Base-by-base conservation (phyloP, 1,140 invertebrate genomes). In the Listronotus oregonensis region DNA sequence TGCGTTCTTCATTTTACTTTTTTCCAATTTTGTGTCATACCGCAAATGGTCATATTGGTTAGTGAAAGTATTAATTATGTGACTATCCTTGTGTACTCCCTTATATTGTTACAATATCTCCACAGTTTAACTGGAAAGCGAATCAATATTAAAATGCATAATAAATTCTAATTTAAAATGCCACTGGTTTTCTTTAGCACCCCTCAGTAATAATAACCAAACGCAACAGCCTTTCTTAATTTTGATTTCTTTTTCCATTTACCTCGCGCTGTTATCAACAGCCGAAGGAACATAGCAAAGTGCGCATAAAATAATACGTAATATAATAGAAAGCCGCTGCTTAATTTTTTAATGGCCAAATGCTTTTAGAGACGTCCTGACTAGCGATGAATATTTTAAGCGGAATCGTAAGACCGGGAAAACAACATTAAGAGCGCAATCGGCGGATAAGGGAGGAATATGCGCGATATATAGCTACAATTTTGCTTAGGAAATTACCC, bases 301-400 rank as follows among this genome's bases (percentile, higher is more conserved):
- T 73, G 73, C 72, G 75, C 77, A 78, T 77, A 77, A 78, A 78
- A 76, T 78, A 78, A 76, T 78, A 77, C 62, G 40, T 64, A 66
- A 77, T 78, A 73, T 73, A 74, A 76, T 75, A 73, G 69, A 73
- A 72, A 67, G 73, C 69, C 57, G 60, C 50, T 66, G 74, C 74
- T 76, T 78, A 78, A 78, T 78, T 78, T 78, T 78, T 78, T 78
- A 78, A 78, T 78, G 77, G 77, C 74, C 72, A 76, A 78, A 78
- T 78, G 77, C 77, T 78, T 78, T 78, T 78, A 78, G 76, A 75
- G 72, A 73, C 72, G 74, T 75, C 71, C 76, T 71, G 69, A 75
- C 73, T 70, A 72, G 50, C 67, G 68, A 68, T 78, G 77, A 78
- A 78, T 78, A 77, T 78, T 78, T 78, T 77, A 78, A 77, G 57